These are phyloP conservation scores for Agapornis canus DNA, from an alignment of 2,797 vertebrate genomes.

Conservation along the genomic window DNA sequence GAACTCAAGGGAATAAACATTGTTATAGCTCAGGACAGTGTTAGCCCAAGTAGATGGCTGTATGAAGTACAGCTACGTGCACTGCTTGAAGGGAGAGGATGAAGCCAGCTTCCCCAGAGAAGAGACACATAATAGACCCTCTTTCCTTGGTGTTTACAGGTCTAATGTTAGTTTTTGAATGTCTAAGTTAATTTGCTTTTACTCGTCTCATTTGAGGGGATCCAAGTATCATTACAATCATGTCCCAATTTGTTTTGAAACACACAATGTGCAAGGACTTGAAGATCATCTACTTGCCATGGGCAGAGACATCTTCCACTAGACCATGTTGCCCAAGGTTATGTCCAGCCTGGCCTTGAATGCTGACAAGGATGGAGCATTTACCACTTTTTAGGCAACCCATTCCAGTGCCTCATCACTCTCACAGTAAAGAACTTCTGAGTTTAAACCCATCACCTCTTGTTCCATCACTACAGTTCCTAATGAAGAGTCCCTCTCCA, in stretches of 20 bases:
- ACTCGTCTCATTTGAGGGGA: not conserved
- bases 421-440: not conserved
- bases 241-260: not conserved
- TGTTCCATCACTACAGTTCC: not conserved
- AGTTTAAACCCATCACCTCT: not conserved
- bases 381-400: not conserved
- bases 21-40: not conserved
- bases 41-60: not conserved
- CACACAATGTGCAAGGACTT: rapidly evolving
- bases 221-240: not conserved
- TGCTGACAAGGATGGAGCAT: not conserved
- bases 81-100: not conserved
- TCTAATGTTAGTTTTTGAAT: not conserved
- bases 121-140: not conserved
- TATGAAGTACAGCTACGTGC: rapidly evolving
- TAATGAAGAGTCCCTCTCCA: not conserved
- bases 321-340: not conserved
- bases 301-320: not conserved
- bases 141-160: not conserved
- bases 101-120: not conserved
- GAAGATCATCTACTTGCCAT: not conserved
- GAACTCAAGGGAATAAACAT: not conserved
- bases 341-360: not conserved
- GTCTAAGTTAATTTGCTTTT: not conserved
- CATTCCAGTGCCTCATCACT: not conserved